Evolutionary conservation across 35 echinoderm and acorn worm species (phyloP), one percentile per base, ranked within the genome.

Genomic region (Lytechinus variegatus): DNA sequence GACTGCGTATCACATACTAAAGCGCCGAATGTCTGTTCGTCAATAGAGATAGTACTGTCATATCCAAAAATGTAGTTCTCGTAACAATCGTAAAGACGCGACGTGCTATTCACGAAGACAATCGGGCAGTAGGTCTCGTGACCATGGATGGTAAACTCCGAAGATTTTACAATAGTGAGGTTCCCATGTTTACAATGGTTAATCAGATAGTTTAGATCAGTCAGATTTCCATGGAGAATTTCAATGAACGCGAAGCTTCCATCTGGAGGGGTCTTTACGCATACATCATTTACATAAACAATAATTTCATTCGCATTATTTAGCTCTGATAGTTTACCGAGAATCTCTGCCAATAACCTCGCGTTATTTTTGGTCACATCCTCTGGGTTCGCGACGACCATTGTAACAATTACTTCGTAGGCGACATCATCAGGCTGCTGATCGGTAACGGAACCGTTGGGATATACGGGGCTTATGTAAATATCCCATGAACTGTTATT

Each of bases 21-120:
- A 3, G 97, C 96, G 21, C 87, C 89, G 86, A 96, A 96, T 12
- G 94, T 95, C 55, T 96, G 95, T 6, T 95, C 27, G 14, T 97
- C 92, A 3, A 21, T 44, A 10, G 27, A n/a, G 9, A 93, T 28
- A 1, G 55, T 66, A 54, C 60, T 44, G 21, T 97, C 94, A 27
- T 95, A 97, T 8, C 91, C 56, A 52, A 98, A 96, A 1, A 97
- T 54, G 44, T 97, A 61, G 28, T 94, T 97, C 29, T 97, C 93
- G 14, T 91, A 92, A 87, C 97, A 98, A 28, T 94, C 89, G 44
- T 98, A 96, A 54, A 87, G 86, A 27, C 66, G 55, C 14, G 54
- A 52, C 10, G 95, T 94, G 14, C 92, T 54, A 28, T 94, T 87
- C 9, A 98, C 89, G 6, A 89, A 95, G 13, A 98, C 55, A 10